Percentiles rank a stretch among this genome's conserved stretches.
These are phyloP conservation scores for Gobio gobio DNA, from an alignment of 2,113 vertebrate genomes.

Conservation along the genomic window DNA sequence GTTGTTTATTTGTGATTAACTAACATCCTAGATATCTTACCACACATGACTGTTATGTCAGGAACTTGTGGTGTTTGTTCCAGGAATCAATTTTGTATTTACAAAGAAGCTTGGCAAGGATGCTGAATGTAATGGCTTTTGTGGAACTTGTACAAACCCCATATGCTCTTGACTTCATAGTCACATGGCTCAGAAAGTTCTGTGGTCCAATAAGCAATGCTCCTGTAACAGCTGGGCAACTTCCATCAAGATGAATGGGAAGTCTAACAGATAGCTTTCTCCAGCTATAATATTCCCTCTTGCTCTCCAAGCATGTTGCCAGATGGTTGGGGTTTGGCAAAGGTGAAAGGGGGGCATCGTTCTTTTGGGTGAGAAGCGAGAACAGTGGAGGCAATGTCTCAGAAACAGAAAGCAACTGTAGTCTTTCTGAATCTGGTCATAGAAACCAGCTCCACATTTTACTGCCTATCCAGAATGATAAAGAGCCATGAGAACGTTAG, in stretches of 20 bases:
- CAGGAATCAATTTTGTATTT: background rate
- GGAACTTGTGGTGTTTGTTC: background rate
- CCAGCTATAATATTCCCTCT: background rate
- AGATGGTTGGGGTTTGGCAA: constrained; percentile 27
- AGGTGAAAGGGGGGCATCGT: background rate
- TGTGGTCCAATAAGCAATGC: background rate
- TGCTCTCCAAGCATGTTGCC: background rate
- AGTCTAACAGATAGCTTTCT: background rate
- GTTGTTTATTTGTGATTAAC: background rate
- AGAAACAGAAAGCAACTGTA: background rate
- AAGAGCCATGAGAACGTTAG: background rate
- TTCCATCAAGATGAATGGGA: background rate
- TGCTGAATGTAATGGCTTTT: background rate
- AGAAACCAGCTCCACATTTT: constrained; percentile 10
- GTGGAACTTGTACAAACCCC: background rate
- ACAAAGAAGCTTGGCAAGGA: background rate
- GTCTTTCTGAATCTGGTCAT: background rate
- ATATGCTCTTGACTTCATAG: background rate
- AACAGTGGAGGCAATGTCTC: background rate
- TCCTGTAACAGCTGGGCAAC: background rate
- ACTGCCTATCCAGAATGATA: background rate
- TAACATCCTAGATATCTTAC: background rate
- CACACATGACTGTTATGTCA: background rate
- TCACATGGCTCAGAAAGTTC: background rate
- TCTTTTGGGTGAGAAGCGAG: background rate